Base-by-base conservation (phyloP, 1,140 invertebrate species). In the Heliothis virescens region DNA sequence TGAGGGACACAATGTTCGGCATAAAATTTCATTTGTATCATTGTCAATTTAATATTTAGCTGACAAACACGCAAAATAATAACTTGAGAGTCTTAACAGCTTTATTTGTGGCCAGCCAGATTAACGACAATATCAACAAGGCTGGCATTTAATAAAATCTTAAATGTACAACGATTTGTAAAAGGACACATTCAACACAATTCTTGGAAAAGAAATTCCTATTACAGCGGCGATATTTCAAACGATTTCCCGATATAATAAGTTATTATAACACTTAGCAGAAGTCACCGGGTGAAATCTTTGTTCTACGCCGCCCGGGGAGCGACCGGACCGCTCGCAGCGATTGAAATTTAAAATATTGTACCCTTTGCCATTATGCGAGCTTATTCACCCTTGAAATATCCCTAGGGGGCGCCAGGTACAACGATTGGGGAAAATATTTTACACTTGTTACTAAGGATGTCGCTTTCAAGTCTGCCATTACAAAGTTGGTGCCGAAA, bases 341-440 rank as follows among this genome's bases (percentile, higher is more conserved):
- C 93, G 93, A 94, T 94, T 93, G 93, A 94, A 95, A 95, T 95
- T 95, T 95, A 95, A 95, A 95, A 95, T 95, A 95, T 95, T 94
- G 93, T 94, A 94, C 94, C 92, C 94, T 93, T 92, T 95, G 92
- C 94, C 91, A 95, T 95, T 95, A 95, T 95, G 89, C 94, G 90
- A 92, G 94, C 94, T 95, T 94, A 94, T 94, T 95, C 94, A 95
- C 94, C 94, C 94, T 94, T 95, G 94, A 95, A 95, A 95, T 95
- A 95, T 95, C 94, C 93, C 94, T 89, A 79, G 94, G 94, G 89
- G 94, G 90, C 87, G 87, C 86, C 93, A 95, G 94, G 94, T 95
- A 95, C 92, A 88, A 87, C 91, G 90, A 93, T 92, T 92, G 92
- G 92, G 92, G 92, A 94, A 93, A 95, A 94, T 93, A 94, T 93